Evolutionary conservation across 2,888 invertebrate species (phyloP), one percentile per base, ranked within the genome.

Genomic region (Pycnomerus fuliginosus): DNA sequence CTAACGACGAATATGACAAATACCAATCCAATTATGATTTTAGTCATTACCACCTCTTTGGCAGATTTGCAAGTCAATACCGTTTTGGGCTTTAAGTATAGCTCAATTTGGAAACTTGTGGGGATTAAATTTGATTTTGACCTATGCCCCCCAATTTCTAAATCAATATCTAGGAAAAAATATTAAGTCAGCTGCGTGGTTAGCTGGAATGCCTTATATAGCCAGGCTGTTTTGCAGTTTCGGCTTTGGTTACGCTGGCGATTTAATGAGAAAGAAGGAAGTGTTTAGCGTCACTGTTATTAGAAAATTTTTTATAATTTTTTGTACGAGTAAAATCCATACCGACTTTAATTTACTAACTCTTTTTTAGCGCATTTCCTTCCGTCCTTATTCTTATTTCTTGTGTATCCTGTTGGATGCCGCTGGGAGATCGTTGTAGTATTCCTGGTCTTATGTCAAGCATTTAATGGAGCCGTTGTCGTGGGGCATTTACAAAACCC

Each of bases 271-370:
- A 16, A 48, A 48, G 20, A 57, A 47, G 17, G 45, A 53, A 2
- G 30, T 53, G 5, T 29, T 58, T 22, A 53, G 49, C 15, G 40
- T 50, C 2, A 59, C 55, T 7, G 35, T 51, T 4, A 49, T 53
- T 10, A 52, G 66, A 36, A 64, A 62, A 41, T 40, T 43, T 3
- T 62, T 63, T 39, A 52, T 58, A 8, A 16, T 64, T n/a, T 60
- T 59, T 31, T 66, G 64, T 65, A 54, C 61, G 60, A n/a, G n/a
- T n/a, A n/a, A n/a, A n/a, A n/a, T n/a, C n/a, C 20, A 15, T 16
- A 29, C 10, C 16, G 8, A 16, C 5, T n/a, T 1, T 7, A 16
- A 30, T 52, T 52, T 25, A 29, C n/a, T n/a, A n/a, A n/a, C 56
- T n/a, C n/a, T n/a, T n/a, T n/a, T n/a, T n/a, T n/a, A n/a, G 56